Base-by-base conservation (phyloP, 1,140 invertebrate species). In the Euschistus heros region DNA sequence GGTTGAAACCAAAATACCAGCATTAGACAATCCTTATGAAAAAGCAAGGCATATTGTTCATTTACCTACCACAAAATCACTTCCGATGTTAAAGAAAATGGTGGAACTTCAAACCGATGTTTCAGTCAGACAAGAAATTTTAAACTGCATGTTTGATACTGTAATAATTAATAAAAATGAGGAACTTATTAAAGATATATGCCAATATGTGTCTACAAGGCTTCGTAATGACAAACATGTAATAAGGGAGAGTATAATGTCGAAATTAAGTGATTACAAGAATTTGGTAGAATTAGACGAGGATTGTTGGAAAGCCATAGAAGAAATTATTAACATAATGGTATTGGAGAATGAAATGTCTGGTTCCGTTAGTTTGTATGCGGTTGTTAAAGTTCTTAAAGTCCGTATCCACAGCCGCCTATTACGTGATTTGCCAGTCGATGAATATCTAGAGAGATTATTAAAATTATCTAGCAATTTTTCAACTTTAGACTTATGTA, bases 291-390 rank as follows among this genome's bases (percentile, higher is more conserved):
- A 57, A 7, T 8, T 57, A 24, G 2, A 22, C 10, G 54, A 33
- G 8, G 27, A 33, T 7, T 14, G 30, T 61, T 61, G 59, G 54
- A 15, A 52, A 1, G n/a, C 50, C n/a, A 60, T 65, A 10, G 50
- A 22, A 15, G 55, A 65, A 44, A 46, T 65, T 20, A 6, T 42
- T 22, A 59, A 65, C 42, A 24, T 65, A n/a, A 44, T 59, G 20
- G 24, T 46, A 26, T 20, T 65, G 2, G 20, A 60, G 2, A 33
- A 55, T 37, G 63, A 64, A 33, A 44, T 26, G 3, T 7, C 26
- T 18, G 2, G n/a, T 57, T 10, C 4, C 15, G 6, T 15, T 5
- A 24, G n/a, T 15, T 13, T 17, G 17, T 3, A 55, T 55, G 2
- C 27, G 15, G 3, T 64, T 22, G 18, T 50, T n/a, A 5, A 64